Evolutionary conservation across 2,113 vertebrate genomes (phyloP).

Genomic region (Vireo altiloquus): DNA sequence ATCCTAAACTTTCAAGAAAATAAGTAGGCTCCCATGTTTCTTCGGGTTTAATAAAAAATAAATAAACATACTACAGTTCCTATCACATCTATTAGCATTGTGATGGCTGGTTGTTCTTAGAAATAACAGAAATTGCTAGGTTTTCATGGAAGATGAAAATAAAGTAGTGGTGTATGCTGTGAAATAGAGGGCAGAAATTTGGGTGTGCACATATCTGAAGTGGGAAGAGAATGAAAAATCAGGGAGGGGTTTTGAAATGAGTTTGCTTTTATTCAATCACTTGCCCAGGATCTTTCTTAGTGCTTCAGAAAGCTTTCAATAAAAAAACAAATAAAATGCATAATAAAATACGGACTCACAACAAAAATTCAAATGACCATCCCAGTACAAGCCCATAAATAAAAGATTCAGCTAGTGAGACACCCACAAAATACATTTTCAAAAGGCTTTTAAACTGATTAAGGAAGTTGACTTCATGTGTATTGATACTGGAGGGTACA

Average conservation of each 20-base stretch:
- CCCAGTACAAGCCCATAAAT: constrained; percentile 53
- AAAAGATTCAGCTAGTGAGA: constrained; percentile 53
- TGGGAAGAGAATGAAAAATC: not conserved
- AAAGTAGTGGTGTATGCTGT: not conserved
- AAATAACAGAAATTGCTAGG: not conserved
- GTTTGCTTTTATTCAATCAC: constrained; percentile 45
- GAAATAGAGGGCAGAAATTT: not conserved
- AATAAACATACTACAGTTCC: not conserved
- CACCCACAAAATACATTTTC: constrained; percentile 56
- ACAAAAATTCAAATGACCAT: constrained; percentile 64
- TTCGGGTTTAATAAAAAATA: not conserved
- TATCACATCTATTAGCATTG: not conserved
- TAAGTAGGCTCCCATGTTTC: not conserved
- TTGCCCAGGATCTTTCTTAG: constrained; percentile 1
- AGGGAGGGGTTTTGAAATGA: not conserved
- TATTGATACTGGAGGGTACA: constrained; percentile 12
- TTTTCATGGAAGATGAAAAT: not conserved
- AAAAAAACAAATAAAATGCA: constrained; percentile 61
- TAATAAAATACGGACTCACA: constrained; percentile 40
- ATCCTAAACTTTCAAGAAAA: not conserved
- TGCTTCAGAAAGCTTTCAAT: constrained; percentile 61
- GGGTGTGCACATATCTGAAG: not conserved
- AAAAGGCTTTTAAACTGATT: constrained; percentile 68
- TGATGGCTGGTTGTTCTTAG: not conserved
- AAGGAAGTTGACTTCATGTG: constrained; percentile 44